Evolutionary conservation across 2,113 vertebrate genomes (phyloP), one percentile per base, ranked within the genome.

Genomic region (Verasper variegatus): DNA sequence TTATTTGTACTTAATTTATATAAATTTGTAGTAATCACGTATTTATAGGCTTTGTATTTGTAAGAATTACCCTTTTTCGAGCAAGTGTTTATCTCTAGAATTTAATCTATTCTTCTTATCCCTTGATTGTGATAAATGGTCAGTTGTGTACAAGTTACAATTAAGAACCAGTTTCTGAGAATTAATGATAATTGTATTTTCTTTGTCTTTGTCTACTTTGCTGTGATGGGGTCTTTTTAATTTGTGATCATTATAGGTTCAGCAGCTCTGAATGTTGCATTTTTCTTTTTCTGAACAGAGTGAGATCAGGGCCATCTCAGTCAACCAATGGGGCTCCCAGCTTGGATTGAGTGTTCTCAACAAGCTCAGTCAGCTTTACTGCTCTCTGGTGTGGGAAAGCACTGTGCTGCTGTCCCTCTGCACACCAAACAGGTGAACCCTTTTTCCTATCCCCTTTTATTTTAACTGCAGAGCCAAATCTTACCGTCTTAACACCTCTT

Each of bases 311-410:
- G 97, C 97, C 0, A 98, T 98, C 86, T 98, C 97, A 0, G 97
- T 98, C 84, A 98, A 98, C 92, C 97, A 98, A 58, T 98, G 97
- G 97, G 97, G 97, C 12, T 98, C 97, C 49, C 96, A 98, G 81
- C 91, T 98, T 61, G 97, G 97, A 12, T 90, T 98, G 70, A 97
- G 95, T 83, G 97, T 97, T 65, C 91, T 98, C 64, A 97, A 96
- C 90, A 98, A 97, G 76, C 92, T 98, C 76, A 98, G 97, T 88
- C 97, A 98, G 87, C 95, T 98, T 4, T 98, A 98, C 89, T 98
- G 97, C 89, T 98, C 97, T 2, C 88, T 98, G 31, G 97, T 98
- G 35, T 98, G 97, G 97, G 97, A 98, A 84, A 98, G 97, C 94
- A 98, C 97, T 0, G 97, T 98, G 31, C 94, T 98, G n/a, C 94